Evolutionary conservation across 2,113 vertebrate genomes (phyloP), one percentile per base, ranked within the genome.

Genomic region (Pachyramphus minor): DNA sequence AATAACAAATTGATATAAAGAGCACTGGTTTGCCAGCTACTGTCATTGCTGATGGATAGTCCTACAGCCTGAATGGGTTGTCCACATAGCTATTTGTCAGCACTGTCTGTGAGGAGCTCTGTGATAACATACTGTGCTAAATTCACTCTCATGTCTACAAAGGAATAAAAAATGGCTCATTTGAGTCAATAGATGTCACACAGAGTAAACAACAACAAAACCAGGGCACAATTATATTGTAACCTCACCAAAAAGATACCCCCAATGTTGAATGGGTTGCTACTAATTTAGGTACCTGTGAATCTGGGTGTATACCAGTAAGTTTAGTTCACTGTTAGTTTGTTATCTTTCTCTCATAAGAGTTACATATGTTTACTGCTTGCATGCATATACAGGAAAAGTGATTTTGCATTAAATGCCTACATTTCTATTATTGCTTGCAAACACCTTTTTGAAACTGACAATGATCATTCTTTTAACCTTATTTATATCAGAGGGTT

Each of bases 1-100:
- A 96, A 97, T 96, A 97, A 92, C 93, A 92, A 94, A 96, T 96
- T 94, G 96, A 95, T 95, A 96, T 93, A 95, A 97, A 96, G 95
- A 93, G 66, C 69, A 69, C 87, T 91, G 92, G 84, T 95, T 96
- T 97, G 95, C 97, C 98, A 97, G 92, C 90, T 91, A 93, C 96
- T 97, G 96, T 97, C 97, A 97, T 13, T 74, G 80, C 80, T 97
- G 97, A 97, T 97, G 96, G 96, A 97, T 97, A 95, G 93, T 87
- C 33, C 71, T 95, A 97, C 96, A 97, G 94, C 86, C 87, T 96
- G 94, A 97, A 96, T 97, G 95, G 96, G 94, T 93, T 97, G 96
- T 97, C 97, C 87, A 96, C 87, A 93, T 14, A 97, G 94, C 96
- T 96, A 97, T 98, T 97, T 97, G 96, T 97, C 96, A 97, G 96